Evolutionary conservation across 2,113 vertebrate genomes (phyloP), one percentile per base, ranked within the genome.

Genomic region (Austrofundulus limnaeus): DNA sequence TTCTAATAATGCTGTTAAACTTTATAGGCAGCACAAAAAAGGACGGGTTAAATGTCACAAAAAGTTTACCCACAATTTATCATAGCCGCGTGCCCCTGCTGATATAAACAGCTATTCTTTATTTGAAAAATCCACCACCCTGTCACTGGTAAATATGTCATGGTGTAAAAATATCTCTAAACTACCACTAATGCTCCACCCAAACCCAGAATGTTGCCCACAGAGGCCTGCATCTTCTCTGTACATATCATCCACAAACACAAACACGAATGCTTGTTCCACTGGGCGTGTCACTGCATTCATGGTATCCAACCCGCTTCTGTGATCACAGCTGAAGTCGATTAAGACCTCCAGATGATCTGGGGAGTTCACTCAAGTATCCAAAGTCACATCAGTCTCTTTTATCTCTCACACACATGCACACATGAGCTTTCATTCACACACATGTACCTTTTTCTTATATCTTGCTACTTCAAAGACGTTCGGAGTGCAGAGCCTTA

Each of bases 131-230:
- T 48, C 43, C 45, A 19, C 80, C 53, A 9, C 75, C 71, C 70
- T 60, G 65, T 38, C 86, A 75, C 86, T 86, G 57, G 80, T 87
- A 72, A 87, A 82, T 78, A 82, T 20, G 45, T 58, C 41, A 10
- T 1, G 10, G 38, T 25, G 19, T 78, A 80, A 66, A 83, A 83
- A 84, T 85, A 84, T 70, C 60, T 38, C 19, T 50, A 49, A 80
- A 70, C 46, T 63, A 76, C 78, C 70, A 16, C 82, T 24, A 59
- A 70, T 52, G 76, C 73, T 80, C 86, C 81, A 78, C 85, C 86
- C 83, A 61, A 88, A 80, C 47, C 65, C 64, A 31, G 31, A 65
- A 57, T 48, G 56, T 39, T 25, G 57, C 15, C 38, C 46, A 7
- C 61, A 23, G 7, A 13, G 7, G 57, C 47, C 21, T 48, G 20